Conservation (phyloP, 2,888 invertebrate species). For the Tachina lurida region DNA sequence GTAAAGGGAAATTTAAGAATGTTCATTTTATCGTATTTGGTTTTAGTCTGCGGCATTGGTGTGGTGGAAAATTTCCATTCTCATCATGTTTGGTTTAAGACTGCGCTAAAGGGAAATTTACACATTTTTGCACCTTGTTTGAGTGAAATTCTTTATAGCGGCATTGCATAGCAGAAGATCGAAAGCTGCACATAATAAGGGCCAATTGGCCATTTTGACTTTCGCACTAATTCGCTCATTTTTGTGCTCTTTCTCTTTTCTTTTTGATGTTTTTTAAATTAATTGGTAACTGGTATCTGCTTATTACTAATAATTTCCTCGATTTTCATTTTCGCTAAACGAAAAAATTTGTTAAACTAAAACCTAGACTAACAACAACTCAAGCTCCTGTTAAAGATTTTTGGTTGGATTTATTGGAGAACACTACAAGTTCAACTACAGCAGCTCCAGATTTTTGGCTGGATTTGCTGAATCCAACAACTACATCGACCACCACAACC, state of each 20-base stretch:
- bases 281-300: conserved; percentile 64
- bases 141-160: no score
- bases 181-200: no score
- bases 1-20: no score
- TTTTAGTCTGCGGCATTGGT: no score
- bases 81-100: no score
- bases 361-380: conserved; percentile 47
- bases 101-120: no score
- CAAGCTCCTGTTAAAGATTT: conserved; percentile 56
- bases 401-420: conserved; percentile 67
- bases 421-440: conserved; percentile 63
- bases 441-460: conserved; percentile 60
- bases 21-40: no score
- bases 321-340: conserved; percentile 15
- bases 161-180: no score
- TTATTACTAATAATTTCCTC: conserved; percentile 44
- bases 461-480: conserved; percentile 44
- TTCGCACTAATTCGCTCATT: conserved; percentile 12
- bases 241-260: conserved; percentile 8
- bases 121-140: no score
- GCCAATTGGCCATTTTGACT: neutral
- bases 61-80: no score
- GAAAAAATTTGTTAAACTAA: conserved; percentile 26
- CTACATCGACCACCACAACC: conserved; percentile 32
- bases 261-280: conserved; percentile 12